phyloP scores from a whole-genome alignment of 1,140 invertebrate genomes.

The Brachionus rotundiformis region DNA sequence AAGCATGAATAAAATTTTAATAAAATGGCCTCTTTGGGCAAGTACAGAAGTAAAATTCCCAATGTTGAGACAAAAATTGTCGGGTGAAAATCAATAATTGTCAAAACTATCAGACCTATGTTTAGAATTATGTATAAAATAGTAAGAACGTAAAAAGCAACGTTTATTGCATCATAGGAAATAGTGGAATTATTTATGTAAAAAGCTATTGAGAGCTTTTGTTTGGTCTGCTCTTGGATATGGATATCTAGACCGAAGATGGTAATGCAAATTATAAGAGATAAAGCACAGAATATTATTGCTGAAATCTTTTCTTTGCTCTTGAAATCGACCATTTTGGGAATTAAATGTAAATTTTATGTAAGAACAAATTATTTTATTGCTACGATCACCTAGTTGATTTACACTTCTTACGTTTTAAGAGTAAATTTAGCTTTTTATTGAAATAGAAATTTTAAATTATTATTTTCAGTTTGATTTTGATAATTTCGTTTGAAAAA shows the following conservation, averaged over 20 bases:
- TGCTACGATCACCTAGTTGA: neutral
- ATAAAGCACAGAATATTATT: neutral
- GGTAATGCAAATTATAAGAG: neutral
- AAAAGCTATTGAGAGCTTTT: neutral
- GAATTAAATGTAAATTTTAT: conserved; percentile 20
- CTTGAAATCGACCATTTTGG: neutral
- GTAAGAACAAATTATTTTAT: neutral
- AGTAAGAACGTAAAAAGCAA: conserved; percentile 10
- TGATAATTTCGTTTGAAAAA: conserved; percentile 11
- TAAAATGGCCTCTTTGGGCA: conserved; percentile 11
- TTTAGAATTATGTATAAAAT: conserved; percentile 32
- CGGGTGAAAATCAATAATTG: conserved; percentile 20
- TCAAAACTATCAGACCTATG: neutral
- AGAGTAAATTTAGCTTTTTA: conserved; percentile 14
- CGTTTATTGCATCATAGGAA: conserved; percentile 27
- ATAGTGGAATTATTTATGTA: conserved; percentile 6
- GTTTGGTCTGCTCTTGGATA: conserved; percentile 8
- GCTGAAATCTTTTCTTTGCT: neutral
- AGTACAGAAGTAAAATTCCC: neutral
- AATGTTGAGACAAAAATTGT: neutral
- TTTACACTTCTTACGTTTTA: conserved; percentile 8
- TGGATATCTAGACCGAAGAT: conserved; percentile 6
- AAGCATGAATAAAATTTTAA: conserved; percentile 39
- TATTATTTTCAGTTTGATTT: conserved; percentile 17
- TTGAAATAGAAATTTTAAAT: neutral